Conservation (phyloP, 1,140 invertebrate genomes). For the Drosophila sp. region DNA sequence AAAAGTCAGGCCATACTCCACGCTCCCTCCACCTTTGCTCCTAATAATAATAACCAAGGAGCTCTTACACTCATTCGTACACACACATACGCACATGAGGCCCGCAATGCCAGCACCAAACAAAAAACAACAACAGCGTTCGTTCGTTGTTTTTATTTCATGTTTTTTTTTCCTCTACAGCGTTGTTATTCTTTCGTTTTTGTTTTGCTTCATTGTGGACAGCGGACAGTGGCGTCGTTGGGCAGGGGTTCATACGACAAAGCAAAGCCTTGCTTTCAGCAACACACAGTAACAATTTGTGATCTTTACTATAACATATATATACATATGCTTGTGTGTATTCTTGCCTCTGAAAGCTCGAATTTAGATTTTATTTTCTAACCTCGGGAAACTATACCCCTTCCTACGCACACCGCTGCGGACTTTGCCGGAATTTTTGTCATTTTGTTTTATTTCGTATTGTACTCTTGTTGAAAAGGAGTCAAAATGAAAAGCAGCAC, state of each 20-base stretch:
- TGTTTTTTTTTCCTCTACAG: conserved; percentile 63
- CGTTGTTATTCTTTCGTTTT: conserved; percentile 79
- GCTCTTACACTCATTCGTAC: conserved; percentile 28
- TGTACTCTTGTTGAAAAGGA: conserved; percentile 66
- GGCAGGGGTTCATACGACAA: conserved; percentile 1
- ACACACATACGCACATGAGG: conserved; percentile 25
- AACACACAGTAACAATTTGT: no score
- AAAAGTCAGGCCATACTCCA: conserved; percentile 45
- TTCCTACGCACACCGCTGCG: conserved; percentile 37
- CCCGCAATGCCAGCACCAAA: conserved; percentile 40
- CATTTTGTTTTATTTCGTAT: conserved; percentile 38
- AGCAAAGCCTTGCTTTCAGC: conserved; percentile 18
- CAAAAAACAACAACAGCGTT: conserved; percentile 45
- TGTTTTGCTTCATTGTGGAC: conserved; percentile 73
- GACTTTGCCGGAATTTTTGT: conserved; percentile 71
- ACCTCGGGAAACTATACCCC: not conserved
- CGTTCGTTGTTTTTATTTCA: conserved; percentile 78
- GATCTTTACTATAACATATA: no score
- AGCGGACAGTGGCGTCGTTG: conserved; percentile 51
- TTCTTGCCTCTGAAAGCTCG: not conserved
- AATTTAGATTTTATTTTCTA: not conserved
- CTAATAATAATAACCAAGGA: conserved; percentile 72
- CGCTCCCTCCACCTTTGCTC: not conserved
- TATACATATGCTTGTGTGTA: no score
- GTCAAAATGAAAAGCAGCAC: conserved; percentile 71